Evolutionary conservation across 2,888 invertebrate species (phyloP).

Genomic region (Parnassius mnemosyne): DNA sequence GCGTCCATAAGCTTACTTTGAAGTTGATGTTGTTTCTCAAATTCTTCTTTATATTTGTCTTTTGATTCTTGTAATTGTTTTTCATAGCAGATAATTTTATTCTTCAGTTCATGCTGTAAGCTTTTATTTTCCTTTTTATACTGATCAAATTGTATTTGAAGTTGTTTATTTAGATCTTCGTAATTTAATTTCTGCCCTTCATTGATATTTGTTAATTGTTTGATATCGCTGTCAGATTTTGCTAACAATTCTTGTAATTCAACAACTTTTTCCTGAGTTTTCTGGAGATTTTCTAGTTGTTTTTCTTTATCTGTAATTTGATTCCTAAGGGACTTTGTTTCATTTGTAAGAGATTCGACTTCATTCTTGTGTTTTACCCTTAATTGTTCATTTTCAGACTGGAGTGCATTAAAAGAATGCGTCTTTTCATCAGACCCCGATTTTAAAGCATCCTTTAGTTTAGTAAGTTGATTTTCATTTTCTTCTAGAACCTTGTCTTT

Average conservation of each 20-base stretch:
- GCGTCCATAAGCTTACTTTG: conserved; percentile 60
- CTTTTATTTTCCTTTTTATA: conserved; percentile 72
- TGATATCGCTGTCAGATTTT: conserved; percentile 71
- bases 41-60: conserved; percentile 59
- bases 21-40: conserved; percentile 60
- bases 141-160: conserved; percentile 67
- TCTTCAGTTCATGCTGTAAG: conserved; percentile 74
- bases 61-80: conserved; percentile 62
- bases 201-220: conserved; percentile 67
- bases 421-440: conserved; percentile 56
- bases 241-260: conserved; percentile 63
- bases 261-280: conserved; percentile 60
- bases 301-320: conserved; percentile 58
- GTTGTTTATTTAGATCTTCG: conserved; percentile 70
- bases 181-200: conserved; percentile 73
- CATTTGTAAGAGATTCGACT: conserved; percentile 61
- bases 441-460: conserved; percentile 52
- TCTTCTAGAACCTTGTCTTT: conserved; percentile 52
- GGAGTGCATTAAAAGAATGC: conserved; percentile 52
- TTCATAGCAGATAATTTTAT: conserved; percentile 80
- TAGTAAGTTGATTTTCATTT: conserved; percentile 51
- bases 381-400: conserved; percentile 59
- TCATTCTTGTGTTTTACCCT: conserved; percentile 58
- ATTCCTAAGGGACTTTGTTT: conserved; percentile 53
- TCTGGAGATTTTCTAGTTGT: conserved; percentile 54